phyloP scores from a whole-genome alignment of 2,797 vertebrate species.

The Centropyge bicolor region DNA sequence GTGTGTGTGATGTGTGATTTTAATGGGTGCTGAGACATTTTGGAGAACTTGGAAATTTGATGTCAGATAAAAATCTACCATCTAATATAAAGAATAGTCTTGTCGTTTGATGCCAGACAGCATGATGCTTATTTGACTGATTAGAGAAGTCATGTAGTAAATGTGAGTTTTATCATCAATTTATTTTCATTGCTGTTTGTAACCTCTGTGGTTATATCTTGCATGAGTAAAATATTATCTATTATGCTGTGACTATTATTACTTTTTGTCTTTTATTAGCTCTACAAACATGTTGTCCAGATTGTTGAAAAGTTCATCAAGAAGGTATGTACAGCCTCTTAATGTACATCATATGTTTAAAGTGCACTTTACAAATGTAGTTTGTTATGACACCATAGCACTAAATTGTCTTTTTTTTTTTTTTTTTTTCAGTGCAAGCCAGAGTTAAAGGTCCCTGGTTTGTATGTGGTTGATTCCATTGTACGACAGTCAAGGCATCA shows the following conservation, averaged over 20 bases:
- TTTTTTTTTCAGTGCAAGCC: conserved; percentile 90
- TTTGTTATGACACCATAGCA: not conserved
- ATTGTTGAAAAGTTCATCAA: conserved; percentile 99
- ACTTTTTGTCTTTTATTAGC: conserved; percentile 80
- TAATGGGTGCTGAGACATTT: not conserved
- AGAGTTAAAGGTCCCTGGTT: conserved; percentile 95
- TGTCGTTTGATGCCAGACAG: not conserved
- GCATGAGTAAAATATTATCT: not conserved
- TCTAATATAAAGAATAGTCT: not conserved
- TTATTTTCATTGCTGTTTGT: not conserved
- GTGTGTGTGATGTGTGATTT: no score
- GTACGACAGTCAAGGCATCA: conserved; percentile 99
- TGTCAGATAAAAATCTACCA: not conserved
- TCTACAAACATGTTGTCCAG: conserved; percentile 99
- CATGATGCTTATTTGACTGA: not conserved
- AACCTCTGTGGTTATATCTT: not conserved
- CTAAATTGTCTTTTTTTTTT: not conserved
- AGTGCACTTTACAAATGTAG: not conserved
- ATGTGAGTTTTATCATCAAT: not conserved
- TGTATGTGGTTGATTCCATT: conserved; percentile 98
- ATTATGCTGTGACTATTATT: conserved; percentile 10
- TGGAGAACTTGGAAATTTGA: not conserved
- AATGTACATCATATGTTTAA: not conserved
- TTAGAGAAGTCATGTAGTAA: not conserved
- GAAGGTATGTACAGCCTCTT: conserved; percentile 86